phyloP scores from a whole-genome alignment of 1,140 invertebrate genomes.

The Lepidostoma basale region DNA sequence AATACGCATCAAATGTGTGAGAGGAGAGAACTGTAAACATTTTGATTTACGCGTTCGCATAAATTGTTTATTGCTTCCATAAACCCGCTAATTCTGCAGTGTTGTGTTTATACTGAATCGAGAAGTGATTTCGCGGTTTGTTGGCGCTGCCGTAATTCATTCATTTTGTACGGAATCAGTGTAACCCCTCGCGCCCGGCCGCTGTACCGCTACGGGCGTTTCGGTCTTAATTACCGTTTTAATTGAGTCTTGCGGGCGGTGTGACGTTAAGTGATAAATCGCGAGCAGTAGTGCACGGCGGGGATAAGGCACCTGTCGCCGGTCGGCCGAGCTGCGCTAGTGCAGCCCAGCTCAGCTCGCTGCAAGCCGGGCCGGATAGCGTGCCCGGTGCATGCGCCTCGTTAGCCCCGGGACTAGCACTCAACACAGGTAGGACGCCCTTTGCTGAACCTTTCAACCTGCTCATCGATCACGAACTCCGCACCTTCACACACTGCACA shows the following conservation, averaged over 20 bases:
- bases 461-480: too few relatives aligned
- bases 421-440: not conserved
- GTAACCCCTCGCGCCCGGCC: not conserved
- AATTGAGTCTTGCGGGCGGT: not conserved
- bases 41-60: constrained; percentile 3
- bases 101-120: constrained; percentile 1
- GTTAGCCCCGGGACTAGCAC: too few relatives aligned
- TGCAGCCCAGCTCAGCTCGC: too few relatives aligned
- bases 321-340: too few relatives aligned
- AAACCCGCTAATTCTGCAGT: constrained; percentile 23
- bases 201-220: constrained; percentile 18
- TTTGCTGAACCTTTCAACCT: not conserved
- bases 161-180: not conserved
- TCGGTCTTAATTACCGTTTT: constrained; percentile 8
- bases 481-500: too few relatives aligned
- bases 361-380: too few relatives aligned
- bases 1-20: constrained; percentile 14
- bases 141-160: not conserved
- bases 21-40: constrained; percentile 13
- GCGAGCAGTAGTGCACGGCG: too few relatives aligned
- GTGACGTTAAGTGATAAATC: constrained; percentile 10
- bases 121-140: constrained; percentile 22
- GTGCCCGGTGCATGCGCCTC: not conserved
- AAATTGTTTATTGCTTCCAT: constrained; percentile 16
- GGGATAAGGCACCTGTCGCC: not conserved